Evolutionary conservation across 2,797 vertebrate species (phyloP).

Genomic region (Gymnothorax javanicus): DNA sequence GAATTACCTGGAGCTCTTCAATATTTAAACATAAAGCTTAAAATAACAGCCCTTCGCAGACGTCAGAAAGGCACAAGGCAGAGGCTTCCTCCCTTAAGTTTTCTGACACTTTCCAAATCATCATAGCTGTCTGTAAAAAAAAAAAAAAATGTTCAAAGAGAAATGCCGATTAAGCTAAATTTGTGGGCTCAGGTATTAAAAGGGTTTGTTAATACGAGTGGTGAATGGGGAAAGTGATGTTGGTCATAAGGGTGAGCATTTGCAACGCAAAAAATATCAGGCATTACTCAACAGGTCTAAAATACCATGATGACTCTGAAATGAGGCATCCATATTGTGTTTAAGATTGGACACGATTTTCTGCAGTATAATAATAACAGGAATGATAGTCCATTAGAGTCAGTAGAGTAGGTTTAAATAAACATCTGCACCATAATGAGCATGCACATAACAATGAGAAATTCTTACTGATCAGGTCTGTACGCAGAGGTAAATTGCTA

Average conservation of each 20-base stretch:
- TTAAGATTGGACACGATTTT: too few relatives aligned
- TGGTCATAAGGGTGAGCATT: neutral
- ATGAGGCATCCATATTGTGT: too few relatives aligned
- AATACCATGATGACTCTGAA: too few relatives aligned
- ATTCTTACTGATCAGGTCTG: too few relatives aligned
- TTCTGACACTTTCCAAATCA: neutral
- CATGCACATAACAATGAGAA: too few relatives aligned
- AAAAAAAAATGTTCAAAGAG: conserved; percentile 4
- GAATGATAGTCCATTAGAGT: too few relatives aligned
- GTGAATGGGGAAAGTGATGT: neutral
- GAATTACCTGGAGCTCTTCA: neutral
- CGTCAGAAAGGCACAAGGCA: neutral
- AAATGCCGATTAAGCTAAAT: neutral
- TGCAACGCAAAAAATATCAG: neutral
- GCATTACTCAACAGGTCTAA: too few relatives aligned
- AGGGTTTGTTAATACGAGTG: neutral
- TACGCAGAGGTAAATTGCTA: too few relatives aligned
- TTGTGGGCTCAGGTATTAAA: neutral
- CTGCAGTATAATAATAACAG: too few relatives aligned
- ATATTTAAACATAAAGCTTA: conserved; percentile 33
- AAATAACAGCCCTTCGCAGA: conserved; percentile 20
- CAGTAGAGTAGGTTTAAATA: too few relatives aligned
- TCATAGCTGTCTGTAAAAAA: neutral
- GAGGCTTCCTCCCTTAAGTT: neutral
- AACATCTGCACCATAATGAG: too few relatives aligned